Evolutionary conservation across 2,797 vertebrate species (phyloP).

Genomic region (Enteromius fasciolatus): DNA sequence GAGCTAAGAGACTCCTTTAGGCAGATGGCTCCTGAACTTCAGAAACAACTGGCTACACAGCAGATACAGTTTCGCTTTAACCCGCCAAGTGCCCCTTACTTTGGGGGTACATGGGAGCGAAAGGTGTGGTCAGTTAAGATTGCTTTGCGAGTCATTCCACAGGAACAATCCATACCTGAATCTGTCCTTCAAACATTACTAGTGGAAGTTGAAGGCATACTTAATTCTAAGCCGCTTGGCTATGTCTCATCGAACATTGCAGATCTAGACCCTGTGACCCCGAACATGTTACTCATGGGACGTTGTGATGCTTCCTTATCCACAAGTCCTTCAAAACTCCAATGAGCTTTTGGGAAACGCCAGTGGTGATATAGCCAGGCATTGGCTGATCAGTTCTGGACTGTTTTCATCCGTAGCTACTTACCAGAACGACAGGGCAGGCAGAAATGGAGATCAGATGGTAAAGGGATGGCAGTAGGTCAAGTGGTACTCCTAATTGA

Average conservation of each 20-base stretch:
- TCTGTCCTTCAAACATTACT: too few relatives aligned
- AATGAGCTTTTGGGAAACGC: background rate
- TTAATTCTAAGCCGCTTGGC: too few relatives aligned
- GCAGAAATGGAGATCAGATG: slow-evolving; percentile 25
- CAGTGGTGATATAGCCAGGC: slow-evolving; percentile 7
- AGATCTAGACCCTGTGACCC: background rate
- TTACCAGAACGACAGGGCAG: slow-evolving; percentile 1
- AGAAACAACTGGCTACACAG: background rate
- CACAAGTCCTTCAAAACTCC: background rate
- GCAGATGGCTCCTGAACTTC: background rate
- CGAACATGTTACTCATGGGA: slow-evolving; percentile 31
- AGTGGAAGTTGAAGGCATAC: too few relatives aligned
- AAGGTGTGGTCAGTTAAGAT: background rate
- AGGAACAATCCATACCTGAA: too few relatives aligned
- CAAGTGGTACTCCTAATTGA: background rate
- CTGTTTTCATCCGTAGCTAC: background rate
- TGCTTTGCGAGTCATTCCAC: background rate
- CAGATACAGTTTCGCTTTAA: background rate
- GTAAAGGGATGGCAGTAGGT: background rate
- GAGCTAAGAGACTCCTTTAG: background rate
- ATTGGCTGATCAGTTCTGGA: slow-evolving; percentile 24
- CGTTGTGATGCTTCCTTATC: background rate
- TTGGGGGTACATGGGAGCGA: background rate
- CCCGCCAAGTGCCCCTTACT: background rate
- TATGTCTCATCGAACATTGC: too few relatives aligned